Percentiles rank a stretch among this genome's conserved stretches.
Evolutionary conservation across 2,797 vertebrate species (phyloP).

Genomic region (Moxostoma hubbsi): DNA sequence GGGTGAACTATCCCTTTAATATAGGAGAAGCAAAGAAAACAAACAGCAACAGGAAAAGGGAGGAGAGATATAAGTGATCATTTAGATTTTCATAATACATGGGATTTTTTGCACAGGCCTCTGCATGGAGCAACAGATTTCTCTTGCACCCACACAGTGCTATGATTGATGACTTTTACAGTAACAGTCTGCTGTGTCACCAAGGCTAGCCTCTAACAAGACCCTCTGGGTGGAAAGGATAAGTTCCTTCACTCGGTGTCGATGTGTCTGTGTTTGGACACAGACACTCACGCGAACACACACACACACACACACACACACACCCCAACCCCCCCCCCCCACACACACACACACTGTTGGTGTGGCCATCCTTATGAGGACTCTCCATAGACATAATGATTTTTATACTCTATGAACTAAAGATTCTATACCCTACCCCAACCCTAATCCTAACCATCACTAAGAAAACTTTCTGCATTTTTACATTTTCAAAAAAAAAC

Average conservation of each 20-base stretch:
- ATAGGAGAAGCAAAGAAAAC: not conserved
- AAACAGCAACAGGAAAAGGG: constrained; percentile 25
- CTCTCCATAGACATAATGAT: no score
- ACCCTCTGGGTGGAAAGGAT: constrained; percentile 47
- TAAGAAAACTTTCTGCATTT: no score
- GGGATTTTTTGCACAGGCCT: not conserved
- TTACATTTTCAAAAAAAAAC: no score
- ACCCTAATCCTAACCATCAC: no score
- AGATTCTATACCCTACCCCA: no score
- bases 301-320: no score
- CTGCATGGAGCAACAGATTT: constrained; percentile 24
- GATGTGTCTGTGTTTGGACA: constrained; percentile 23
- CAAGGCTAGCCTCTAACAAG: constrained; percentile 44
- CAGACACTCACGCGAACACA: no score
- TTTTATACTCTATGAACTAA: no score
- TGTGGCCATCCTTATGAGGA: no score
- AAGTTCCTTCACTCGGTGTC: constrained; percentile 26
- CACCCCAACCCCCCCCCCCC: no score
- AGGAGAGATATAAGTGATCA: constrained; percentile 22
- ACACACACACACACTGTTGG: no score
- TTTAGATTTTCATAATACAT: not conserved
- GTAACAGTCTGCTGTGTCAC: constrained; percentile 46
- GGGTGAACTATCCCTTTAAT: no score
- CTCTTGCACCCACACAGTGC: constrained; percentile 35
- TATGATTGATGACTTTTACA: constrained; percentile 47